Percentiles rank a stretch among this genome's conserved stretches.
phyloP scores from a whole-genome alignment of 2,113 vertebrate species.

The Nyctibius bracteatus region DNA sequence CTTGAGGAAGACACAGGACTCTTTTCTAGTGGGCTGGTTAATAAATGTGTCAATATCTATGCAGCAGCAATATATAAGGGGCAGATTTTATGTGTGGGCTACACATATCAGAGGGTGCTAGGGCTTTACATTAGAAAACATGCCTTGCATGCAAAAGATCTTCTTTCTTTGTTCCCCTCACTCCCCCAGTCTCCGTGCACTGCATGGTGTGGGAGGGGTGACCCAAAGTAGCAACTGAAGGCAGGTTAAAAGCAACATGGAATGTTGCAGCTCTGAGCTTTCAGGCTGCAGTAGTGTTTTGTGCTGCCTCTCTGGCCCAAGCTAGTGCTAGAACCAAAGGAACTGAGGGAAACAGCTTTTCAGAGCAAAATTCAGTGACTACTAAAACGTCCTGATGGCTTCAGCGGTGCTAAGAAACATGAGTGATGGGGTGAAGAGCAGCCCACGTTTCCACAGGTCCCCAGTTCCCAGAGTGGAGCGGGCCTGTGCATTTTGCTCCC shows the following conservation, averaged over 20 bases:
- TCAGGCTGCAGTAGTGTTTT: background rate
- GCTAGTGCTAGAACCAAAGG: accelerated
- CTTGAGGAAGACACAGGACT: background rate
- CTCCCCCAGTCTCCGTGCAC: accelerated
- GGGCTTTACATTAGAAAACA: background rate
- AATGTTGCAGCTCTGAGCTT: background rate
- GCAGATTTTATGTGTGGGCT: background rate
- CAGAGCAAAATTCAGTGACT: background rate
- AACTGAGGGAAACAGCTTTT: background rate
- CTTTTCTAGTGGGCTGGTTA: background rate
- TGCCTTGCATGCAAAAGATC: background rate
- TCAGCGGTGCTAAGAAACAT: background rate
- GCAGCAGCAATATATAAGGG: background rate
- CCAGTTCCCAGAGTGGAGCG: accelerated
- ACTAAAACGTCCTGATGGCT: background rate
- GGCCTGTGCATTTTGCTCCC: background rate
- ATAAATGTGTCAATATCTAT: background rate
- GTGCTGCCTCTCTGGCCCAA: background rate
- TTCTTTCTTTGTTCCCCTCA: background rate
- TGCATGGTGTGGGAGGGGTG: background rate
- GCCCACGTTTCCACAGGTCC: background rate
- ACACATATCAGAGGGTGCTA: accelerated
- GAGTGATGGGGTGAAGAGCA: background rate
- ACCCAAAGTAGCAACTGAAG: background rate
- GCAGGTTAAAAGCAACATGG: background rate